A percentile compares a stretch with the other conserved stretches of the same genome.
Conservation (phyloP, 2,113 vertebrate species). For the Larimichthys crocea region DNA sequence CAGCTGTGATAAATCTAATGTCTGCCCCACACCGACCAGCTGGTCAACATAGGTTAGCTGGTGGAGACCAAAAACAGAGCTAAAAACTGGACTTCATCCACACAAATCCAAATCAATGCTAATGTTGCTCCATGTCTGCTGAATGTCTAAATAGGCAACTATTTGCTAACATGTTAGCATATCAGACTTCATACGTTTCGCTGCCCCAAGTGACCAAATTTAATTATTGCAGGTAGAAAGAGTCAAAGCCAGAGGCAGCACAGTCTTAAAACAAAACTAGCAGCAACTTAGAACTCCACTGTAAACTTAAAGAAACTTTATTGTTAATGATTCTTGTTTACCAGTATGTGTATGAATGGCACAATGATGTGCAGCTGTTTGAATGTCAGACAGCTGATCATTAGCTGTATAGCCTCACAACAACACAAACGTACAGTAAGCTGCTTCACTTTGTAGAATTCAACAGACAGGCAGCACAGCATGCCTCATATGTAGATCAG, state of each 20-base stretch:
- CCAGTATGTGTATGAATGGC: neutral
- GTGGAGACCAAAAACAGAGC: neutral
- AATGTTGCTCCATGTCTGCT: neutral
- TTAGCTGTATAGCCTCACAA: neutral
- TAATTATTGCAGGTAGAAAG: neutral
- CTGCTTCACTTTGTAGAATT: neutral
- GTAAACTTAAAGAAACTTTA: neutral
- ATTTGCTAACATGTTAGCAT: neutral
- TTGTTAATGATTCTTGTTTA: neutral
- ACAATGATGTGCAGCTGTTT: constrained; percentile 10
- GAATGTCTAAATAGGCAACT: neutral
- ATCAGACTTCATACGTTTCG: neutral
- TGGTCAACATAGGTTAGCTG: neutral
- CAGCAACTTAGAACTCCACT: neutral
- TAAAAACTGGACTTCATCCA: neutral
- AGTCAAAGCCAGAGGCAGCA: neutral
- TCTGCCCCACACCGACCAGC: neutral
- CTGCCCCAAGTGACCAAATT: neutral
- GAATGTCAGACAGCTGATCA: neutral
- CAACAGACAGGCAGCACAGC: neutral
- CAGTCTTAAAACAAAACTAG: neutral
- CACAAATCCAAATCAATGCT: neutral
- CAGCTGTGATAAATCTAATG: neutral
- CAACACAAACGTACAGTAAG: neutral
- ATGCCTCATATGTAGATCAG: neutral